Evolutionary conservation across 2,797 vertebrate genomes (phyloP), one percentile per base, ranked within the genome.

Genomic region (Chelon auratus): DNA sequence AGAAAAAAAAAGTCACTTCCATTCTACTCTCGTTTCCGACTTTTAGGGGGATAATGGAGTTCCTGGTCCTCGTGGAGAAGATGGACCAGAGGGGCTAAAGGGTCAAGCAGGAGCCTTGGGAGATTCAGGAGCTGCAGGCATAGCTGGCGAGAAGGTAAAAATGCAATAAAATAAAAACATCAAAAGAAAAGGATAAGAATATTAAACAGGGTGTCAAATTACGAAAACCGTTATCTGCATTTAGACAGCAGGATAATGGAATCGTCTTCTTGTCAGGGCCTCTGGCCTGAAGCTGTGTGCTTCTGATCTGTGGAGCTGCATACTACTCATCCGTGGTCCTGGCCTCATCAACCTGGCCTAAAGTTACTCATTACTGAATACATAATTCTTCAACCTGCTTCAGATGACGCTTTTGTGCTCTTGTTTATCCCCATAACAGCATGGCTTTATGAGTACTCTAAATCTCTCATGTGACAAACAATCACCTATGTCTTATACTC

Each of bases 41-140:
- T 75, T 40, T 47, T 5, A 98, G 96, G 97, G 97, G 8, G 93
- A 95, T 47, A 91, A 86, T 1, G 97, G 97, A 15, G 40, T 5
- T 26, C 0, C 52, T 8, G 97, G 97, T 18, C 20, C 71, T 13
- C 94, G 89, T 0, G 97, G 97, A 40, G 97, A 98, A 57, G 97
- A 98, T 13, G 97, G 97, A 14, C 91, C 94, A 0, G 97, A 97
- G 82, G 97, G 97, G 0, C 82, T 53, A 2, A 98, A 97, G 87
- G 97, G 97, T 2, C 96, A 96, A 56, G 71, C 45, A 5, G 97
- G 97, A 43, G 91, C 69, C 5, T 0, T 80, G 2, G 97, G 97
- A n/a, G 94, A 96, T 6, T 0, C 60, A 0, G 97, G 97, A 10
- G 12, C 85, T 43, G 5, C 7, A 0, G 97, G 97, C 14, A 87